Percentiles rank a stretch among this genome's conserved stretches.
Conservation (phyloP, 2,113 vertebrate species). For the Numenius arquata region DNA sequence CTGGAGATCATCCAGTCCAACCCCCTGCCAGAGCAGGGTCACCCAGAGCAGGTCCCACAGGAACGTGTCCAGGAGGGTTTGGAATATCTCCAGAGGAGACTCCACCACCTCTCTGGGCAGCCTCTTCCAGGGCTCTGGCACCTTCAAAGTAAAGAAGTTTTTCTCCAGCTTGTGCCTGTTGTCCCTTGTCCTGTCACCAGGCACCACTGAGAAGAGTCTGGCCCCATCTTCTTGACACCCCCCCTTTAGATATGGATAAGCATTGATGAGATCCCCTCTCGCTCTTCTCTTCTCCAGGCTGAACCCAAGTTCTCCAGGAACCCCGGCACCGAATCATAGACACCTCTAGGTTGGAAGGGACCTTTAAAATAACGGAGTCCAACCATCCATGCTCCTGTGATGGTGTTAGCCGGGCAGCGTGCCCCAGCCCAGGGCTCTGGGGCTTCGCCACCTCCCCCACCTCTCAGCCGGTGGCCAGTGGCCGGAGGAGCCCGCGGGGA, state of each 20-base stretch:
- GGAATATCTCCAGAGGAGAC: no score
- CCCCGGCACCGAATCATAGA: background rate
- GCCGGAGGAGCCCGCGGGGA: background rate
- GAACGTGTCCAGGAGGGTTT: background rate
- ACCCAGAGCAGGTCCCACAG: background rate
- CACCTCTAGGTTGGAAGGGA: background rate
- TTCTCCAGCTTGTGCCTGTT: background rate
- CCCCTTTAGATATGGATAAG: background rate
- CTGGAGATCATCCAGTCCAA: no score
- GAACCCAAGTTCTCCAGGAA: background rate
- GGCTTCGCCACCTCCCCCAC: background rate
- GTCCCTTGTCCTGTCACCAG: background rate
- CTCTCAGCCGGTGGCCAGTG: background rate
- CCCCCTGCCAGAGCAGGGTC: no score
- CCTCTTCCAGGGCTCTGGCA: background rate
- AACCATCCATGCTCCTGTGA: accelerated
- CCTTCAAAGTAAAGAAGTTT: background rate
- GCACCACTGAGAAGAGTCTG: background rate
- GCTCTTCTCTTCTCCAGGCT: background rate
- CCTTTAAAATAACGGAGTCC: background rate
- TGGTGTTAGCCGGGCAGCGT: background rate
- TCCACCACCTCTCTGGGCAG: background rate
- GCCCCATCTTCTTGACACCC: background rate
- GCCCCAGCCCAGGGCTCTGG: background rate
- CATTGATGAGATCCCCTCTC: background rate